Conservation (phyloP, 2,113 vertebrate species). For the Siphamia tubifer region DNA sequence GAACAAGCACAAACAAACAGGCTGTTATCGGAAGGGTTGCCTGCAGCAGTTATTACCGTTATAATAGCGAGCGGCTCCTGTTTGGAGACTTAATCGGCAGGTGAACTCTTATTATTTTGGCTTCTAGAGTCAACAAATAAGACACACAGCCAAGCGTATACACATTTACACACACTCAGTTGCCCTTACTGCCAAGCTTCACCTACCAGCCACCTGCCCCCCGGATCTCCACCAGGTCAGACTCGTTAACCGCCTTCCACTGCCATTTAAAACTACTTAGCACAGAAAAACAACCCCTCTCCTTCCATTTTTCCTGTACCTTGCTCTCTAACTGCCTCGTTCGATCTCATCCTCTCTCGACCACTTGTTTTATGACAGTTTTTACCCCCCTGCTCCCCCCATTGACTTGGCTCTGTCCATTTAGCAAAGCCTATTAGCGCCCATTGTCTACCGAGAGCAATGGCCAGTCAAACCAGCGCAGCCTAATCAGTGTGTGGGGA, state of each 20-base stretch:
- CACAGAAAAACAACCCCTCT: not conserved
- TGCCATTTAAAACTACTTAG: conserved; percentile 53
- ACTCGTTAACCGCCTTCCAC: conserved; percentile 44
- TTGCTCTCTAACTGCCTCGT: not conserved
- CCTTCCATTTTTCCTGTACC: not conserved
- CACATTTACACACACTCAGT: not conserved
- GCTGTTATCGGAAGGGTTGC: conserved; percentile 7
- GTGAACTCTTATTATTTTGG: conserved; percentile 57
- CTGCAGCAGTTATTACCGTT: conserved; percentile 48
- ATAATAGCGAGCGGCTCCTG: conserved; percentile 18
- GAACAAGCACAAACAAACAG: not conserved
- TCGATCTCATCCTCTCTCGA: not conserved
- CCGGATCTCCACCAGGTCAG: conserved; percentile 40
- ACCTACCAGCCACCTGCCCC: conserved; percentile 29
- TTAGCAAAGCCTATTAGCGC: conserved; percentile 58
- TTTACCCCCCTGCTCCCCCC: not conserved
- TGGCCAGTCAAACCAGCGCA: conserved; percentile 19
- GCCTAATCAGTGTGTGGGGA: conserved; percentile 47
- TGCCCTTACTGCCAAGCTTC: not conserved
- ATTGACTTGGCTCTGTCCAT: conserved; percentile 29
- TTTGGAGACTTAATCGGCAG: conserved; percentile 39
- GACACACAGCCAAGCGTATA: conserved; percentile 1
- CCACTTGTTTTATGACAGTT: conserved; percentile 25
- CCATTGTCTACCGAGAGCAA: conserved; percentile 45
- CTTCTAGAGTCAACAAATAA: conserved; percentile 38